Conservation (phyloP, 2,113 vertebrate genomes). For the Accipiter virgatus region DNA sequence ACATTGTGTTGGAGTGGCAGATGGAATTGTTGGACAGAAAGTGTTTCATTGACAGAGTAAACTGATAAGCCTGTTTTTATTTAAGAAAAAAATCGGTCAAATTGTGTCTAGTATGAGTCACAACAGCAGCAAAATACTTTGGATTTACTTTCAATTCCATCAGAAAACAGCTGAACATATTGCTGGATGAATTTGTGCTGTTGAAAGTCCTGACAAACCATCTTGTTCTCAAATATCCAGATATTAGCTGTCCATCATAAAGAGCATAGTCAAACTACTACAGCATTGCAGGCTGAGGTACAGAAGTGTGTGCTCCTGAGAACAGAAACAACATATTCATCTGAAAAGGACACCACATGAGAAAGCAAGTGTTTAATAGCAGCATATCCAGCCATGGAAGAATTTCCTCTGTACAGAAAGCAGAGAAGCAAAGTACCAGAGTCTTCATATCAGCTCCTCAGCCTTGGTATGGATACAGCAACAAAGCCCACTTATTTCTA, state of each 20-base stretch:
- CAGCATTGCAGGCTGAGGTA: not conserved
- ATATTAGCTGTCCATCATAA: not conserved
- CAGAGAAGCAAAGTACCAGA: not conserved
- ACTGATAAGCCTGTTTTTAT: not conserved
- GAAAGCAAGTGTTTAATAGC: not conserved
- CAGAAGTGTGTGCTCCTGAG: not conserved
- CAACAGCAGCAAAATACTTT: not conserved
- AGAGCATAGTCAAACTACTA: not conserved
- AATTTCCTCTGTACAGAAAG: not conserved
- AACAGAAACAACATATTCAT: not conserved
- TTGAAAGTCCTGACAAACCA: not conserved
- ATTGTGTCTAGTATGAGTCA: not conserved
- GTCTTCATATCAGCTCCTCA: not conserved
- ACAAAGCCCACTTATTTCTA: not conserved
- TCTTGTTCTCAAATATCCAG: not conserved
- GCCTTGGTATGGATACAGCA: not conserved
- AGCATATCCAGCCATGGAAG: not conserved
- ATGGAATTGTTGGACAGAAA: not conserved
- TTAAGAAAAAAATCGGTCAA: not conserved
- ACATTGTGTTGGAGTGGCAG: not conserved
- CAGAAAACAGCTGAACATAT: not conserved
- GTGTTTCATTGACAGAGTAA: slow-evolving; percentile 18
- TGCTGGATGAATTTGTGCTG: not conserved
- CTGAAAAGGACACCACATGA: not conserved
- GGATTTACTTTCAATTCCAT: not conserved